Base-by-base conservation (phyloP, 2,113 vertebrate genomes). In the Prionailurus viverrinus region DNA sequence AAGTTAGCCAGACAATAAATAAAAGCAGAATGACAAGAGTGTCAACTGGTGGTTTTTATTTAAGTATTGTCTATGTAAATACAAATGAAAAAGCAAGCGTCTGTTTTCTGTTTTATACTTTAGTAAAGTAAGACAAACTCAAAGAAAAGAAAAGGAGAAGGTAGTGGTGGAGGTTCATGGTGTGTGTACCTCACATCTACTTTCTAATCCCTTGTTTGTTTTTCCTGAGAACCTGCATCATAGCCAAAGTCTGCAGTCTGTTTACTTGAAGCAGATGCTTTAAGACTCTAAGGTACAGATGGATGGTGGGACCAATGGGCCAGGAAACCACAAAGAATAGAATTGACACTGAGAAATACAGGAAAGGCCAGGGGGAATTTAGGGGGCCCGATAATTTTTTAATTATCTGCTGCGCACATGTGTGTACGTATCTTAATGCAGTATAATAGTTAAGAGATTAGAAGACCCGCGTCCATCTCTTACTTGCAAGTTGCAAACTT, bases 1-100 rank as follows among this genome's bases (percentile, higher is more conserved):
- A 96, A 98, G 78, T 97, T 94, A 98, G 93, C 87, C 92, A 97
- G 80, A 88, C 94, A 98, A 98, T 98, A 98, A 98, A 98, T 98
- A 98, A 98, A 98, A 98, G 69, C 23, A 93, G 79, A 98, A 80
- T 92, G 74, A 97, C 90, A 92, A 95, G 8, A 68, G 95, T 97
- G 88, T 98, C 88, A 89, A 66, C 58, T 94, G 73, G 97, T 95
- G 94, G n/a, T 89, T 97, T 97, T 98, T 97, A 85, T 92, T 83
- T 92, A 91, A 96, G 51, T 68, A 55, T 93, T 80, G 89, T 96
- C 84, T 97, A 33, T 91, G 96, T 94, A 82, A 5, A 95, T 97
- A 86, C 97, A 86, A 84, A 96, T 85, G 86, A 91, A 97, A 97
- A 96, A 97, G 51, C 27, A 83, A 97, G 29, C 0, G 4, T 89